phyloP scores from a whole-genome alignment of 2,888 invertebrate genomes.

The Philereme transversata region DNA sequence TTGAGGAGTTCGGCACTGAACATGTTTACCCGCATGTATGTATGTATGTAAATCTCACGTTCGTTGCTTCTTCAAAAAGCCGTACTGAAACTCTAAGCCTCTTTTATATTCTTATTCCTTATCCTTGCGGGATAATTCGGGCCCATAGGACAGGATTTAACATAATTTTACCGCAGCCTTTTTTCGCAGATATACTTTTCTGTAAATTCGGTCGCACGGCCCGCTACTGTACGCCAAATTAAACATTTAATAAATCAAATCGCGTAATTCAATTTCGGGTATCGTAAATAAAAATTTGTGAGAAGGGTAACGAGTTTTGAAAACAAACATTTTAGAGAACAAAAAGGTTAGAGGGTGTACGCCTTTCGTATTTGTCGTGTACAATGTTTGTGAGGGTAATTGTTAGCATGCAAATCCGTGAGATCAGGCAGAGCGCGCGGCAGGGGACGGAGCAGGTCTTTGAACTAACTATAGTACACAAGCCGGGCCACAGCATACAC shows the following conservation, averaged over 20 bases:
- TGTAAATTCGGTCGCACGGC: conserved; percentile 58
- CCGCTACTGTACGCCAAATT: conserved; percentile 55
- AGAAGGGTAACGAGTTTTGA: conserved; percentile 73
- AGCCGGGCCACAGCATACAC: conserved; percentile 1
- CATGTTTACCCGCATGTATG: conserved; percentile 71
- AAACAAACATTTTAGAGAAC: conserved; percentile 75
- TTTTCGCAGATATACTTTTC: conserved; percentile 58
- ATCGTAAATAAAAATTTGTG: conserved; percentile 73
- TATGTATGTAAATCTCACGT: conserved; percentile 77
- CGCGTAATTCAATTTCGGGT: conserved; percentile 65
- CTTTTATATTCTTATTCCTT: conserved; percentile 81
- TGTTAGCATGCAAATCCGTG: conserved; percentile 76
- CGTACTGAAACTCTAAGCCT: conserved; percentile 79
- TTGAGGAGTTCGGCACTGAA: conserved; percentile 67
- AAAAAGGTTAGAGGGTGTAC: conserved; percentile 68
- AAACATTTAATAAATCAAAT: conserved; percentile 76
- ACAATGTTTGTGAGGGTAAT: conserved; percentile 70
- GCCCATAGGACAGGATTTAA: conserved; percentile 80
- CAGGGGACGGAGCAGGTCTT: conserved; percentile 56
- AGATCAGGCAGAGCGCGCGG: conserved; percentile 59
- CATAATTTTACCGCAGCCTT: conserved; percentile 76
- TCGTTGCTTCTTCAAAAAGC: conserved; percentile 74
- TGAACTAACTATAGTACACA: conserved; percentile 47
- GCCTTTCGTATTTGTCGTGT: conserved; percentile 68
- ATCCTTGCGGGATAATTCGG: conserved; percentile 81